These are phyloP conservation scores for Thomomys bottae DNA, from an alignment of 2,113 vertebrate genomes.

Conservation along the genomic window DNA sequence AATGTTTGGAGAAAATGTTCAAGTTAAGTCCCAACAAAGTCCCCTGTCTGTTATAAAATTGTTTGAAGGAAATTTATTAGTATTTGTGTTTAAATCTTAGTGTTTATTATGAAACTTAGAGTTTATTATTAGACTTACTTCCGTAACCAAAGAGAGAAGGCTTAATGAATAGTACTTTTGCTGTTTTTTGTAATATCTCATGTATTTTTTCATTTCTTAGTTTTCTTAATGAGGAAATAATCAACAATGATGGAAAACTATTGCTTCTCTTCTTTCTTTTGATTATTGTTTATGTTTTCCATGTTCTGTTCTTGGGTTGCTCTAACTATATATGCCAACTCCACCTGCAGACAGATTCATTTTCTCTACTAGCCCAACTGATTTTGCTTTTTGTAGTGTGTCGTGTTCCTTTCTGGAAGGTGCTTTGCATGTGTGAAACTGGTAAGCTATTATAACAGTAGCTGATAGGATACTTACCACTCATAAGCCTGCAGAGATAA, in stretches of 20 bases:
- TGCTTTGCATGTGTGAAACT: neutral
- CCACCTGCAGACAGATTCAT: conserved; percentile 7
- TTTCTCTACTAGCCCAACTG: neutral
- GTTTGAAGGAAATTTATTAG: conserved; percentile 21
- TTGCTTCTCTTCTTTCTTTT: neutral
- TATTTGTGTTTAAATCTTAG: conserved; percentile 61
- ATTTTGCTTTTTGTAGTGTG: neutral
- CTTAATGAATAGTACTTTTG: conserved; percentile 14
- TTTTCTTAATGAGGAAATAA: conserved; percentile 29
- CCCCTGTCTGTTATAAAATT: neutral
- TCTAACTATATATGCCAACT: neutral
- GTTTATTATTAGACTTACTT: conserved; percentile 22
- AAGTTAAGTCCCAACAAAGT: neutral
- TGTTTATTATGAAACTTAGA: conserved; percentile 28
- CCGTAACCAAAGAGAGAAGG: neutral
- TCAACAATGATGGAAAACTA: conserved; percentile 44
- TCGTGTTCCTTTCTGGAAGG: neutral
- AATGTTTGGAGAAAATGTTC: neutral
- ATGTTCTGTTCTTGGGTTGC: neutral
- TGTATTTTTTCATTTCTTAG: conserved; percentile 48
- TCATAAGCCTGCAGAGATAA: too few species aligned
- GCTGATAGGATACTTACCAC: neutral
- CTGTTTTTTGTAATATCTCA: conserved; percentile 15
- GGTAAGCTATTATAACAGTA: neutral
- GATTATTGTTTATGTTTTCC: conserved; percentile 6